These are phyloP conservation scores for Myotis findleyi DNA, from an alignment of 2,797 vertebrate species.

Conservation along the genomic window DNA sequence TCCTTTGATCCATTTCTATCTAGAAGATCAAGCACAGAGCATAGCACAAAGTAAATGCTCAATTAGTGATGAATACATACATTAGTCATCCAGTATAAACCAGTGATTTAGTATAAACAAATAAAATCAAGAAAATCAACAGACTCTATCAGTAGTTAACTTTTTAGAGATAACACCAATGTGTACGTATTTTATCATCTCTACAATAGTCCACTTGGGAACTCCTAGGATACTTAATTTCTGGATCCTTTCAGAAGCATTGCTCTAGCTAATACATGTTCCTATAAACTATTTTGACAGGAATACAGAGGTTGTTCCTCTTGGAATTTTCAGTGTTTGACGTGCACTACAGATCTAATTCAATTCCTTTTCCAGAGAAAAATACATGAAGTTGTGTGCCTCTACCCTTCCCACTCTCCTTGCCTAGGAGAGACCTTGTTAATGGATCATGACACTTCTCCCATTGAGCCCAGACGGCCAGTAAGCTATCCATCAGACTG, in stretches of 20 bases:
- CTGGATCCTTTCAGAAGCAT: slow-evolving; percentile 7
- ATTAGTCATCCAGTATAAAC: neutral
- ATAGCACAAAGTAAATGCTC: neutral
- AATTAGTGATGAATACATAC: neutral
- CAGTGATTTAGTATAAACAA: neutral
- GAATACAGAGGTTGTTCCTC: neutral
- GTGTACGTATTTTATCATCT: neutral
- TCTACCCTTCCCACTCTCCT: neutral
- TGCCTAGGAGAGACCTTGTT: slow-evolving; percentile 32
- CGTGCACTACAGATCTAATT: neutral
- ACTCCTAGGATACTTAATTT: neutral
- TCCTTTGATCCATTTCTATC: neutral
- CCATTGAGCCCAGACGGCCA: neutral
- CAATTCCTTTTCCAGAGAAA: slow-evolving; percentile 15
- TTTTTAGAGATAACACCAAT: neutral
- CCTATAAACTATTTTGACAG: neutral
- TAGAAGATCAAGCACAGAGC: neutral
- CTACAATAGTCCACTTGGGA: neutral
- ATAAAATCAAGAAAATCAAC: neutral
- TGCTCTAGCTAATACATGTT: neutral
- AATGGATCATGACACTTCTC: slow-evolving; percentile 24
- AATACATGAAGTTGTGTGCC: neutral
- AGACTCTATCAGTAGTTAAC: neutral
- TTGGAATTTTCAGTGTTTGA: neutral
- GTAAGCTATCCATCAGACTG: slow-evolving; percentile 30